Percentiles rank a stretch among this genome's conserved stretches.
phyloP scores from a whole-genome alignment of 2,888 invertebrate species.

The Drosophila suboccidentalis region DNA sequence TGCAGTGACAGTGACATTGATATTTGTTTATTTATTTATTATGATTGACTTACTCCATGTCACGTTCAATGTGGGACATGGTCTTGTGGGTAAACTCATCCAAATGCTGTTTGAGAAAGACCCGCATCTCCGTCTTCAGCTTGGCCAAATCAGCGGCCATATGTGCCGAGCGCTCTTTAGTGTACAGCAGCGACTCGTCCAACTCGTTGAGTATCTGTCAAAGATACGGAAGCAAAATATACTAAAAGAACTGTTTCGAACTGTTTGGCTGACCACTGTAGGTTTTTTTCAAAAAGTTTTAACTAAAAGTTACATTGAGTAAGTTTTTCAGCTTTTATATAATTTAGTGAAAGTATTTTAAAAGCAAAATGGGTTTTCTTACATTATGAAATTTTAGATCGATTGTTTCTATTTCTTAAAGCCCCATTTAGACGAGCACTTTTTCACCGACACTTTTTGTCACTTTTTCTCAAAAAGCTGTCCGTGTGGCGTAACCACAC shows the following conservation, averaged over 20 bases:
- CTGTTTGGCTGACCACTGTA: no score
- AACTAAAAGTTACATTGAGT: not conserved
- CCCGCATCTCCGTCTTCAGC: slow-evolving; percentile 83
- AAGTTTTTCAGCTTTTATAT: not conserved
- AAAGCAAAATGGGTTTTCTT: no score
- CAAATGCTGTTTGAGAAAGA: slow-evolving; percentile 80
- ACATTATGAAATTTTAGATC: no score
- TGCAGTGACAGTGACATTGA: no score
- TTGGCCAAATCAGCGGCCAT: slow-evolving; percentile 78
- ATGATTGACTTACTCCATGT: slow-evolving; percentile 83
- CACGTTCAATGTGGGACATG: slow-evolving; percentile 85
- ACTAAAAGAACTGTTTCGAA: not conserved
- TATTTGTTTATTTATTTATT: no score
- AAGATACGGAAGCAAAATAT: not conserved
- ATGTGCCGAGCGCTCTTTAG: slow-evolving; percentile 61
- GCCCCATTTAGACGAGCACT: no score
- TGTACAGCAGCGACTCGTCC: slow-evolving; percentile 78
- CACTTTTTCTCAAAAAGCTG: no score
- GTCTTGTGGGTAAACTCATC: slow-evolving; percentile 85
- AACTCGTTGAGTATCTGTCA: slow-evolving; percentile 84
- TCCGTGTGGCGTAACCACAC: no score
- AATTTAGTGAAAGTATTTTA: no score
- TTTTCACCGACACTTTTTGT: no score
- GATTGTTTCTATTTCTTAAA: no score
- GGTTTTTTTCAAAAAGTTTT: no score